These are phyloP conservation scores for Ginglymostoma cirratum DNA, from an alignment of 2,113 vertebrate genomes.

Conservation along the genomic window DNA sequence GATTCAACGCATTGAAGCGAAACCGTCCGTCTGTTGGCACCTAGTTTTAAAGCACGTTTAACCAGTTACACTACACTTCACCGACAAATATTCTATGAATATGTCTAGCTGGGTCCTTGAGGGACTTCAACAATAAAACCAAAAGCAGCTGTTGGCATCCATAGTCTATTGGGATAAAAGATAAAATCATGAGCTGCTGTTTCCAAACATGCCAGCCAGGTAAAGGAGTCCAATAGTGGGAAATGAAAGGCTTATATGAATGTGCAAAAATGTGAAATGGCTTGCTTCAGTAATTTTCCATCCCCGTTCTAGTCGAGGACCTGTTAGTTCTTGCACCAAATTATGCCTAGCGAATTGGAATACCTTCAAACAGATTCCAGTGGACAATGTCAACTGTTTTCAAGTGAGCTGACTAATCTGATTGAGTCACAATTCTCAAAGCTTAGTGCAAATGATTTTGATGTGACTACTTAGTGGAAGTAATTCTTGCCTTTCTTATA, in stretches of 20 bases:
- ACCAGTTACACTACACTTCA: neutral
- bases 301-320: neutral
- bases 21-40: neutral
- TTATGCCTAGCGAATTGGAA: neutral
- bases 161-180: neutral
- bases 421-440: slow-evolving; percentile 21
- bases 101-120: neutral
- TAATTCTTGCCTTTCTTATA: slow-evolving; percentile 7
- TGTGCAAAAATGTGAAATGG: neutral
- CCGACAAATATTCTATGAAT: neutral
- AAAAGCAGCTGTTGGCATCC: too few species aligned
- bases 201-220: neutral
- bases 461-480: slow-evolving; percentile 14
- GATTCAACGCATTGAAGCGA: neutral
- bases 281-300: neutral
- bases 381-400: neutral
- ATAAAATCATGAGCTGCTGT: neutral
- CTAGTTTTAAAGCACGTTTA: neutral
- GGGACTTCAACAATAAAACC: neutral
- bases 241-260: neutral
- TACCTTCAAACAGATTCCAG: slow-evolving; percentile 33
- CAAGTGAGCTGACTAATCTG: slow-evolving; percentile 27
- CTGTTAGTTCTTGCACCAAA: slow-evolving; percentile 19
- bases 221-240: neutral
- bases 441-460: slow-evolving; percentile 11